phyloP scores from a whole-genome alignment of 2,888 invertebrate species.

The Drosophila dives region DNA sequence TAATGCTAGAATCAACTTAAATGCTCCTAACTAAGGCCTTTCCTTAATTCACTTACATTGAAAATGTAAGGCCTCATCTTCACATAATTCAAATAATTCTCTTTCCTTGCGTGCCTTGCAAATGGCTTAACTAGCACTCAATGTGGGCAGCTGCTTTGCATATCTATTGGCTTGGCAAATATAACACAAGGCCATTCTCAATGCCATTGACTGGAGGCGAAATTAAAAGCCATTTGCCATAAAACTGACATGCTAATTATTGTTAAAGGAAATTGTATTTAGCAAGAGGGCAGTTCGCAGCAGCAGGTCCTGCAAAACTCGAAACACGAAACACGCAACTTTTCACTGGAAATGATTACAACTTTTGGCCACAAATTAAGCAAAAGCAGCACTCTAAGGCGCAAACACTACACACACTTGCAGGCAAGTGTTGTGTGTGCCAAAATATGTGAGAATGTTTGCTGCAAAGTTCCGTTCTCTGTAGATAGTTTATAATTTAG shows the following conservation, averaged over 20 bases:
- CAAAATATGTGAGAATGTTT: constrained; percentile 32
- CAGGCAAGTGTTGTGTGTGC: background rate
- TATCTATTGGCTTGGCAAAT: constrained; percentile 26
- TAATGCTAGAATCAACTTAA: background rate
- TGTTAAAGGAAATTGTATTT: constrained; percentile 76
- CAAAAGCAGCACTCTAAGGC: constrained; percentile 65
- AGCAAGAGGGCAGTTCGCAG: constrained; percentile 33
- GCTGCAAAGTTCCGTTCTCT: constrained; percentile 51
- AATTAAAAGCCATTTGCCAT: constrained; percentile 71
- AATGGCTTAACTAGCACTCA: constrained; percentile 34
- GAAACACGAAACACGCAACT: constrained; percentile 14
- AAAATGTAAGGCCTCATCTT: constrained; percentile 1
- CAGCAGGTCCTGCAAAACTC: constrained; percentile 22
- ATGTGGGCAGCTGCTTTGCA: constrained; percentile 44
- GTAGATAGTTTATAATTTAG: constrained; percentile 76
- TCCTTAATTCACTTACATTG: background rate
- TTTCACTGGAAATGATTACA: constrained; percentile 71
- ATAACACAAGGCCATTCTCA: constrained; percentile 43
- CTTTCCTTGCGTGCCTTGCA: background rate
- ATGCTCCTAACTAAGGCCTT: background rate
- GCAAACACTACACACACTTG: constrained; percentile 16
- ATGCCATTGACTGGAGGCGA: constrained; percentile 24
- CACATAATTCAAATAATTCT: constrained; percentile 10
- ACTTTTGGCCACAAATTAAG: constrained; percentile 70
- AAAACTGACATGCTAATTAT: constrained; percentile 75